Conservation (phyloP, 2,113 vertebrate species). For the Dasypus novemcinctus region DNA sequence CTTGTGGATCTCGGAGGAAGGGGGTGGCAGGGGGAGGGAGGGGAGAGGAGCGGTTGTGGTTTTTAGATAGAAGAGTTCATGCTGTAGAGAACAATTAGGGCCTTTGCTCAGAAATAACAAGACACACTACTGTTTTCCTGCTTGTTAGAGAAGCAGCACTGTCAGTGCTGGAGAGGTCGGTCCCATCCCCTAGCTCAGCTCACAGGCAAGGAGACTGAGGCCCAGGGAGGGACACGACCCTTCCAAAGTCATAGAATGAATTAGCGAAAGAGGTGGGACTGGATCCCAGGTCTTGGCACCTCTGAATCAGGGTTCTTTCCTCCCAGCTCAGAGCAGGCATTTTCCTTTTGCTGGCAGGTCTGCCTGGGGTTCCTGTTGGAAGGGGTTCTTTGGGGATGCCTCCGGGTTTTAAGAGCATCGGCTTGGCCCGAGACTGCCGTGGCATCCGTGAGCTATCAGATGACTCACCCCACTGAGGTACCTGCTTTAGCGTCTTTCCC, state of each 20-base stretch:
- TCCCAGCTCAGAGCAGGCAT: background rate
- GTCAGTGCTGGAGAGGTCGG: constrained; percentile 8
- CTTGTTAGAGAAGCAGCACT: background rate
- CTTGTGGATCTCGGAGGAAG: constrained; percentile 60
- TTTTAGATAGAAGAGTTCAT: constrained; percentile 49
- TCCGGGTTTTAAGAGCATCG: background rate
- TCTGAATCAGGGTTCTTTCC: background rate
- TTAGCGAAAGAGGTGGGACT: background rate
- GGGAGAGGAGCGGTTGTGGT: background rate
- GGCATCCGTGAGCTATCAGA: background rate
- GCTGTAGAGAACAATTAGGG: constrained; percentile 69
- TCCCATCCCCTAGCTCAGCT: background rate
- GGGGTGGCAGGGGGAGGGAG: background rate
- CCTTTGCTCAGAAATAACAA: constrained; percentile 73
- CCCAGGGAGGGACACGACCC: background rate
- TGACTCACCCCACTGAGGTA: background rate
- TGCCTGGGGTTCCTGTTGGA: background rate
- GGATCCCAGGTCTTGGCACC: background rate
- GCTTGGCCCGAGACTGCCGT: background rate
- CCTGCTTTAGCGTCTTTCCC: background rate
- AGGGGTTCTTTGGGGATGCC: background rate
- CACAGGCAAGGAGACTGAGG: constrained; percentile 30
- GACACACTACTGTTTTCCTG: constrained; percentile 57
- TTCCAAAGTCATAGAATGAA: background rate
- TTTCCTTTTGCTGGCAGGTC: background rate